Base-by-base conservation (phyloP, 2,888 invertebrate species). In the Drosophila longiperda region DNA sequence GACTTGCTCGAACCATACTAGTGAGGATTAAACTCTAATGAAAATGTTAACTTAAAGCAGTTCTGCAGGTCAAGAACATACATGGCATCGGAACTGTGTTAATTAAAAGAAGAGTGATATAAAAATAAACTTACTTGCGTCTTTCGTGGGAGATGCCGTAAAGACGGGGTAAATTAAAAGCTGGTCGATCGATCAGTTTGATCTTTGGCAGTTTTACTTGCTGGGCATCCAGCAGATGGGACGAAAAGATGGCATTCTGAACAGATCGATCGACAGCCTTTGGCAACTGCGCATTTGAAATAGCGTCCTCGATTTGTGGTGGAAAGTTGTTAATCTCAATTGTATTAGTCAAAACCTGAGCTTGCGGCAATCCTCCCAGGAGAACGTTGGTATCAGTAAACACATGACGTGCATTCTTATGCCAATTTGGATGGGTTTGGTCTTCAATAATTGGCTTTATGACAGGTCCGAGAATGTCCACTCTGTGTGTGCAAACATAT, bases 281-380 rank as follows among this genome's bases (percentile, higher is more conserved):
- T 0, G 94, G 94, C 1, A 95, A 93, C 75, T 95, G 93, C 9
- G 91, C 73, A 59, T 94, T 87, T 42, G 92, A 90, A 15, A 94
- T 93, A 6, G 94, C 87, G 64, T 95, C 94, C 87, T 95, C 94
- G 63, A 96, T 93, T 75, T 93, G 93, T 11, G 94, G 93, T 0
- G 97, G 96, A 59, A 97, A 93, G 67, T 93, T 94, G 49, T 95
- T 93, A 76, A 95, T 93, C 68, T 95, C 94, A 6, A 97, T 93
- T 1, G 97, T 95, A 90, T 98, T 98, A 4, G 97, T 97, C 8
- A 98, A 93, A n/a, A 96, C 93, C 93, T 96, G 96, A 0, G 97
- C 97, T 93, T 98, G 98, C 2, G 94, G 92, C 60, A 96, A 87
- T 15, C 97, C 98, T 93, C 96, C 95, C 32, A 97, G 88, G 5